A percentile compares a stretch with the other conserved stretches of the same genome.
Conservation (phyloP, 2,888 invertebrate genomes). For the Diadromus collaris region DNA sequence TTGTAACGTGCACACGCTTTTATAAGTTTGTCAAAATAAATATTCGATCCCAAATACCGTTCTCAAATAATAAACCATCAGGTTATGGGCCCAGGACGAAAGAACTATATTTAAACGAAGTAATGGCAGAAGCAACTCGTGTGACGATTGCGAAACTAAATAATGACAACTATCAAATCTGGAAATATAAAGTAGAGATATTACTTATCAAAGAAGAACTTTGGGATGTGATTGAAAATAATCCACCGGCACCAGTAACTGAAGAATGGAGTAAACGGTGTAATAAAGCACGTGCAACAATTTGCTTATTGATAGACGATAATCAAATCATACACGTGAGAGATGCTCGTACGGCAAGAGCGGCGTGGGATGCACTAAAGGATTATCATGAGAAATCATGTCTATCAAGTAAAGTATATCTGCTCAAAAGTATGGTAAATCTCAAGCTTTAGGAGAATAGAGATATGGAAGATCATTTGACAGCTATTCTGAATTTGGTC, state of each 20-base stretch:
- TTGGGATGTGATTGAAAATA: too few relatives aligned
- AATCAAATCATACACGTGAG: constrained; percentile 8
- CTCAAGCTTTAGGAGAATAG: not conserved
- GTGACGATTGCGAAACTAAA: too few relatives aligned
- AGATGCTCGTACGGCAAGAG: not conserved
- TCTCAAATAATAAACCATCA: too few relatives aligned
- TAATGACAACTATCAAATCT: too few relatives aligned
- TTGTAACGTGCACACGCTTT: not conserved
- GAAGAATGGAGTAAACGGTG: not conserved
- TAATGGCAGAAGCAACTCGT: too few relatives aligned
- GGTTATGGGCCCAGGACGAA: too few relatives aligned
- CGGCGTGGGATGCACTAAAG: not conserved
- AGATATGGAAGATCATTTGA: too few relatives aligned
- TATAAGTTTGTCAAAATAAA: too few relatives aligned
- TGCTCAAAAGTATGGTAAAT: not conserved
- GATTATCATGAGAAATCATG: not conserved
- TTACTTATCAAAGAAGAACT: too few relatives aligned
- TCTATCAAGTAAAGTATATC: not conserved
- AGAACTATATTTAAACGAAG: too few relatives aligned
- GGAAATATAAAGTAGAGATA: too few relatives aligned
- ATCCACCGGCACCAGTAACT: not conserved
- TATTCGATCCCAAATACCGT: not conserved
- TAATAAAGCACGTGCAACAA: constrained; percentile 4
- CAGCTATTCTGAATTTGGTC: too few relatives aligned
- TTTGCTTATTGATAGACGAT: constrained; percentile 4